Conservation (phyloP, 2,113 vertebrate genomes). For the Telmatochromis sp. region DNA sequence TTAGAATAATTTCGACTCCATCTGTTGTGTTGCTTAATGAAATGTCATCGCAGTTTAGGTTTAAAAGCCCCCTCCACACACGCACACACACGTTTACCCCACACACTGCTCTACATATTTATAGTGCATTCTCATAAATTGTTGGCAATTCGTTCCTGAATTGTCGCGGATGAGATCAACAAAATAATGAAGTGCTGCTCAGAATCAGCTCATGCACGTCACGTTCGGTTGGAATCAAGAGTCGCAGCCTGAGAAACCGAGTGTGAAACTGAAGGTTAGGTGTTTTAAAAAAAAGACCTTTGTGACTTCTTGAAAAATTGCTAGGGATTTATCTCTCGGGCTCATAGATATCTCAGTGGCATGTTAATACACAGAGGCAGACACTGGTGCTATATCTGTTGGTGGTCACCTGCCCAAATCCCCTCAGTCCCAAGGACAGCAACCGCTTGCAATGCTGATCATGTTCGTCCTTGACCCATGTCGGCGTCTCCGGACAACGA, state of each 20-base stretch:
- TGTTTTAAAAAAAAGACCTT: not conserved
- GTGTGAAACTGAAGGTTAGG: not conserved
- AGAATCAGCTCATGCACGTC: not conserved
- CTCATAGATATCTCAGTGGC: not conserved
- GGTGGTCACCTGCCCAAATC: not conserved
- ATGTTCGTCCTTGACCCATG: conserved; percentile 21
- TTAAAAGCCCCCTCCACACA: not conserved
- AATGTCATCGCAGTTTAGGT: not conserved
- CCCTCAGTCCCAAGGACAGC: not conserved
- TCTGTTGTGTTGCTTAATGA: not conserved
- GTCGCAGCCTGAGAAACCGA: not conserved
- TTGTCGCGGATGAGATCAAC: not conserved
- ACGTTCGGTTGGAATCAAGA: not conserved
- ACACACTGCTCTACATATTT: not conserved
- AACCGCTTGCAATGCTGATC: not conserved
- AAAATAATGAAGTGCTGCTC: not conserved
- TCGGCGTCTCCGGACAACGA: not conserved
- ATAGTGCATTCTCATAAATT: not conserved
- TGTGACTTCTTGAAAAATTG: not conserved
- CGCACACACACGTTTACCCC: not conserved
- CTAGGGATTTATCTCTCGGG: not conserved
- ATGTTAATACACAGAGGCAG: not conserved
- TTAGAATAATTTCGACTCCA: not conserved
- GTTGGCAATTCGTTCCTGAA: not conserved
- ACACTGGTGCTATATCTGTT: not conserved